Percentiles rank a stretch among this genome's conserved stretches.
Conservation (phyloP, 2,797 vertebrate species). For the Yasuhikotakia modesta region DNA sequence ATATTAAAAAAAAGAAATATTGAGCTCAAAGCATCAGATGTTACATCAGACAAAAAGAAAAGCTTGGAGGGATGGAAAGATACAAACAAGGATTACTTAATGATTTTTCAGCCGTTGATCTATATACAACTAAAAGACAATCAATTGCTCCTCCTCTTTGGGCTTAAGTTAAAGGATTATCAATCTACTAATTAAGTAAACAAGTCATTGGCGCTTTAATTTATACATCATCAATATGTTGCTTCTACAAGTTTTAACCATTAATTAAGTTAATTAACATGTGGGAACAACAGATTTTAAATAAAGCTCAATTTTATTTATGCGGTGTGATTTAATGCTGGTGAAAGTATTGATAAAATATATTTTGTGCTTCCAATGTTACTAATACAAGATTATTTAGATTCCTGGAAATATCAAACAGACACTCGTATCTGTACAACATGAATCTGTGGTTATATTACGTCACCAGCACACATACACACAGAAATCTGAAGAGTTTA, state of each 20-base stretch:
- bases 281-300: constrained; percentile 18
- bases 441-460: constrained; percentile 13
- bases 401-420: not conserved
- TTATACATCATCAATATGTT: constrained; percentile 60
- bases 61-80: constrained; percentile 26
- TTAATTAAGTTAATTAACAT: constrained; percentile 62
- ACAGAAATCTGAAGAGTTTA: constrained; percentile 58
- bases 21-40: not conserved
- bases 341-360: constrained; percentile 30
- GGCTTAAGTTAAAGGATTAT: constrained; percentile 63
- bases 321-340: constrained; percentile 12
- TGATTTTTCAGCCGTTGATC: constrained; percentile 59
- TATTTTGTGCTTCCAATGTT: not conserved
- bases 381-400: not conserved
- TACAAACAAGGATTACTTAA: constrained; percentile 47
- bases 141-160: constrained; percentile 58
- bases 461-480: not conserved
- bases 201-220: constrained; percentile 58
- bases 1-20: not conserved
- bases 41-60: constrained; percentile 30
- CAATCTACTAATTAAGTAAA: constrained; percentile 65
- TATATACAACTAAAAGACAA: constrained; percentile 65
- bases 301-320: not conserved
- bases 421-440: constrained; percentile 11
- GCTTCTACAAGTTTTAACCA: constrained; percentile 57